A percentile compares a stretch with the other conserved stretches of the same genome.
phyloP scores from a whole-genome alignment of 2,888 invertebrate genomes.

The Trichogramma dendrolimi region DNA sequence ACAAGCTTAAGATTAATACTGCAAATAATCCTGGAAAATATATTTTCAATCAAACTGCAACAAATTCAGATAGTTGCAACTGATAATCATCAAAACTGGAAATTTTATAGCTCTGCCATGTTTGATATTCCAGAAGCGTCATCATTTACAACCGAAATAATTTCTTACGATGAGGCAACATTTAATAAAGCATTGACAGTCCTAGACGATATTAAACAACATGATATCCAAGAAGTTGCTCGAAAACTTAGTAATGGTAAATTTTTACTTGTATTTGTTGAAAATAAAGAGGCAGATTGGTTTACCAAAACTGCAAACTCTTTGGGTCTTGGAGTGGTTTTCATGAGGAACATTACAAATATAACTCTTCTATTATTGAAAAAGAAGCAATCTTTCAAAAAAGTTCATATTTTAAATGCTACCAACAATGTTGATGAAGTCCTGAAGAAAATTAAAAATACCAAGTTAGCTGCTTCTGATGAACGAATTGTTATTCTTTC shows the following conservation, averaged over 20 bases:
- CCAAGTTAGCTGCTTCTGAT: not conserved
- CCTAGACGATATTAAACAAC: constrained; percentile 5
- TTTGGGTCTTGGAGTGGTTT: constrained; percentile 7
- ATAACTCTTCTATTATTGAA: constrained; percentile 9
- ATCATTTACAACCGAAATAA: constrained; percentile 1
- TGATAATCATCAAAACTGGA: not conserved
- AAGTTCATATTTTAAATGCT: constrained; percentile 6
- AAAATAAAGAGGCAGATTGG: not conserved
- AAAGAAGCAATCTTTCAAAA: constrained; percentile 8
- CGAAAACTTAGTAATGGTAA: constrained; percentile 5
- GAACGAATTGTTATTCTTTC: constrained; percentile 18
- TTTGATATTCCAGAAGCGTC: constrained; percentile 13
- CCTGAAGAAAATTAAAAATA: constrained; percentile 10
- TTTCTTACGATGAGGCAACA: constrained; percentile 5
- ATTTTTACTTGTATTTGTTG: constrained; percentile 17
- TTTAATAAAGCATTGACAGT: constrained; percentile 18
- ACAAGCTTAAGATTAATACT: constrained; percentile 12
- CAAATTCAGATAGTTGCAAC: constrained; percentile 11
- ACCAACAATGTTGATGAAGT: constrained; percentile 11
- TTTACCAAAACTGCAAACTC: constrained; percentile 7
- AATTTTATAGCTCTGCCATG: not conserved
- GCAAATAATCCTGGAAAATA: constrained; percentile 23
- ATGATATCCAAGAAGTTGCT: constrained; percentile 1
- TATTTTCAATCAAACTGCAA: constrained; percentile 13
- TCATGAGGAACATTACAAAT: constrained; percentile 1